These are phyloP conservation scores for Panthera uncia DNA, from an alignment of 2,113 vertebrate species.

Conservation along the genomic window DNA sequence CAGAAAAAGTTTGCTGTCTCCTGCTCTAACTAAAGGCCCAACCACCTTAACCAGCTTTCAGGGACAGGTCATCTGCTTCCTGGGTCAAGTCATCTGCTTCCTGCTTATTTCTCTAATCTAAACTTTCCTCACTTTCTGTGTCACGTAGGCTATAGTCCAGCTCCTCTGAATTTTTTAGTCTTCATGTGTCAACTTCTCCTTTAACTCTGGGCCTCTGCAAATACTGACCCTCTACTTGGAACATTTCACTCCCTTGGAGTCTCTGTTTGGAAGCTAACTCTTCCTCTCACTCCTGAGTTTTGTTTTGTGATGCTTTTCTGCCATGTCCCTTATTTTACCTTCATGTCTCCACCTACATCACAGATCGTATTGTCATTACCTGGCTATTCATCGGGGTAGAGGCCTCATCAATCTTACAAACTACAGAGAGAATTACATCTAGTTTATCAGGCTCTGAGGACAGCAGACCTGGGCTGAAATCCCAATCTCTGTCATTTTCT, in stretches of 20 bases:
- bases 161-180: background rate
- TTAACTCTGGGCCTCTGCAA: background rate
- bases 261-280: background rate
- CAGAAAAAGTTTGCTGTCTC: background rate
- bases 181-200: background rate
- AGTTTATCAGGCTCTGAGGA: background rate
- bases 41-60: background rate
- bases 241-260: background rate
- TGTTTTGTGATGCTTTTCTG: background rate
- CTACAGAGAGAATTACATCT: background rate
- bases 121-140: background rate
- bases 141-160: background rate
- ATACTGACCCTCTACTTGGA: background rate
- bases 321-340: background rate
- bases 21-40: background rate
- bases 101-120: background rate
- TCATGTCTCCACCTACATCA: background rate
- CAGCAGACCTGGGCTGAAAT: background rate
- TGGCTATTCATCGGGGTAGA: background rate
- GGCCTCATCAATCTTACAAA: background rate
- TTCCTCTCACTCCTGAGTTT: background rate
- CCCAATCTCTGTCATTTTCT: background rate
- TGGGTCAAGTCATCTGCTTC: background rate
- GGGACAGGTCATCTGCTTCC: background rate
- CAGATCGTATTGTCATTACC: background rate